These are phyloP conservation scores for Himantopus leucocephalus DNA, from an alignment of 2,113 vertebrate genomes.

Conservation along the genomic window DNA sequence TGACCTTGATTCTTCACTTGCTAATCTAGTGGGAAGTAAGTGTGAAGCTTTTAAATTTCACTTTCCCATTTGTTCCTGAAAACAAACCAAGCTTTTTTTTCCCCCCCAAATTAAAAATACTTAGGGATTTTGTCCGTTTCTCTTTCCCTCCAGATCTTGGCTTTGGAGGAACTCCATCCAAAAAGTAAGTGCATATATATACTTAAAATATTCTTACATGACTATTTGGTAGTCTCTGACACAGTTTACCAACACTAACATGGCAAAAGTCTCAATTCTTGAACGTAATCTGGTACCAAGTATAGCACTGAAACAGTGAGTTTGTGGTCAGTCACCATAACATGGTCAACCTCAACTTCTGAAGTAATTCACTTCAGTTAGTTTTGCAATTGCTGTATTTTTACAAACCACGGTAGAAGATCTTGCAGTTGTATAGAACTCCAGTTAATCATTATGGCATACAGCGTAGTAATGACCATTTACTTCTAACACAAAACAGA, in stretches of 20 bases:
- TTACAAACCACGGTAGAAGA: not conserved
- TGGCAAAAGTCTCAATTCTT: not conserved
- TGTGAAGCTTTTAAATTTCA: not conserved
- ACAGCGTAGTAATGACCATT: not conserved
- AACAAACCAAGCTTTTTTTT: not conserved
- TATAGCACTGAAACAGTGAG: not conserved
- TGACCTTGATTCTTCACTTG: conserved; percentile 86
- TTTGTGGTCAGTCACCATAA: not conserved
- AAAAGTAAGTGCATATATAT: conserved; percentile 80
- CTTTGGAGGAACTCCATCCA: conserved; percentile 84
- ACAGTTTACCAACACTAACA: not conserved
- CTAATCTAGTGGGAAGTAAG: conserved; percentile 88
- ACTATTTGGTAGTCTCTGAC: not conserved
- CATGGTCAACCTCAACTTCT: fast-evolving
- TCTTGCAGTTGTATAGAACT: not conserved
- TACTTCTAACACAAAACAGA: not conserved
- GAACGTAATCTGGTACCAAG: not conserved
- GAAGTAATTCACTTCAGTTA: not conserved
- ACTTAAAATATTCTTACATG: not conserved
- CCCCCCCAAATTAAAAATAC: not conserved
- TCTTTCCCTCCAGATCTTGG: conserved; percentile 78
- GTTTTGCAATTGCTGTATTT: not conserved
- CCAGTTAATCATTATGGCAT: not conserved
- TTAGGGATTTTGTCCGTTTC: not conserved
- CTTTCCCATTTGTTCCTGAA: not conserved